Evolutionary conservation across 2,888 invertebrate species (phyloP).

Genomic region (Stenchaetothrips biformis): DNA sequence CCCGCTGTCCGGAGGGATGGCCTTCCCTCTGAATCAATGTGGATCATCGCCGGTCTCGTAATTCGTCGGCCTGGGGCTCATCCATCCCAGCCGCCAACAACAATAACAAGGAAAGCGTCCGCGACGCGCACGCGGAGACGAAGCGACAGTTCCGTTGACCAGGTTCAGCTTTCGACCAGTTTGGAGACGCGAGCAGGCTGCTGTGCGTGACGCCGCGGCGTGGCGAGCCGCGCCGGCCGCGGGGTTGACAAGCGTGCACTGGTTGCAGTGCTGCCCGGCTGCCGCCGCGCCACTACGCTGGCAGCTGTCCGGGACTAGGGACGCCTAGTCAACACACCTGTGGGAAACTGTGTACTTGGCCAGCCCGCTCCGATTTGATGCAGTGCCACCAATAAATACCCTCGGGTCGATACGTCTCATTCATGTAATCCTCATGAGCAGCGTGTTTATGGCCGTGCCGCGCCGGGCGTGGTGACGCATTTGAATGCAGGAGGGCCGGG

Average conservation of each 20-base stretch:
- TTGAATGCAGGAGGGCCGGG: no score
- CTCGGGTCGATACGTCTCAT: no score
- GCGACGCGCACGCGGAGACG: not conserved
- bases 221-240: not conserved
- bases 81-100: no score
- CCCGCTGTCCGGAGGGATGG: not conserved
- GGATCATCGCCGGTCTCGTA: not conserved
- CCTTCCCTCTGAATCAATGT: not conserved
- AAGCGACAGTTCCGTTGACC: not conserved
- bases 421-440: no score
- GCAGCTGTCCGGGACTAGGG: not conserved
- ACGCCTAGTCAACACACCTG: constrained; percentile 4
- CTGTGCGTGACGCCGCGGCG: not conserved
- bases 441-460: no score
- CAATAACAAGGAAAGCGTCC: no score
- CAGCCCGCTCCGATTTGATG: no score
- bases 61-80: not conserved
- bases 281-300: not conserved
- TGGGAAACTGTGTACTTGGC: no score
- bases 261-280: no score
- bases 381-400: no score
- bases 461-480: no score
- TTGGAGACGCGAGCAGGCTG: not conserved
- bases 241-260: not conserved
- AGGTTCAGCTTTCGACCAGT: not conserved